Evolutionary conservation across 2,113 vertebrate species (phyloP).

Genomic region (Dasyornis broadbenti): DNA sequence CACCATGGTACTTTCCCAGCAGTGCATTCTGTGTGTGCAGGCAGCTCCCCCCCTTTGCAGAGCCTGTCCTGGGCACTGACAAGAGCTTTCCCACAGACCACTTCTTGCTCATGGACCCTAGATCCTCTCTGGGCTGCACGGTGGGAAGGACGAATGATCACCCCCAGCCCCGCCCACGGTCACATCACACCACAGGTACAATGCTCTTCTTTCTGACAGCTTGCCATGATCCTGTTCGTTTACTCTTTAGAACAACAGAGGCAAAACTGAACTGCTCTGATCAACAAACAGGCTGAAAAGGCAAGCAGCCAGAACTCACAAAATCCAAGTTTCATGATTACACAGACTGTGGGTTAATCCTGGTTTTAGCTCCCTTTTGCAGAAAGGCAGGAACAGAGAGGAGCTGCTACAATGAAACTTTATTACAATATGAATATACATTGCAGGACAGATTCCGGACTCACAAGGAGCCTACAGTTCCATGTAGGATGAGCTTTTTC

Average conservation of each 20-base stretch:
- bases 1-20: background rate
- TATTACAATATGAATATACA: rapidly evolving
- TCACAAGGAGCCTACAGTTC: background rate
- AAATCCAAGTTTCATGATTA: no score
- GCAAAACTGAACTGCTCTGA: background rate
- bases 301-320: background rate
- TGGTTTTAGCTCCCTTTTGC: background rate
- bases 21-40: background rate
- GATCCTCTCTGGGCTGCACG: rapidly evolving
- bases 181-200: rapidly evolving
- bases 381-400: background rate
- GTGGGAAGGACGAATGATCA: rapidly evolving
- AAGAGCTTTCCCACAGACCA: background rate
- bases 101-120: rapidly evolving
- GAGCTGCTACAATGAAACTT: background rate
- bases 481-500: background rate
- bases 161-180: background rate
- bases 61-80: background rate
- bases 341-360: background rate
- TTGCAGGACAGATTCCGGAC: background rate
- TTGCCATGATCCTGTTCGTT: background rate
- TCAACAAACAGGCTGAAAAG: background rate
- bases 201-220: rapidly evolving
- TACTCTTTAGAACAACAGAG: background rate
- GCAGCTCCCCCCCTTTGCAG: background rate